Evolutionary conservation across 1,140 invertebrate species (phyloP).

Genomic region (Drosophila biarmipes): DNA sequence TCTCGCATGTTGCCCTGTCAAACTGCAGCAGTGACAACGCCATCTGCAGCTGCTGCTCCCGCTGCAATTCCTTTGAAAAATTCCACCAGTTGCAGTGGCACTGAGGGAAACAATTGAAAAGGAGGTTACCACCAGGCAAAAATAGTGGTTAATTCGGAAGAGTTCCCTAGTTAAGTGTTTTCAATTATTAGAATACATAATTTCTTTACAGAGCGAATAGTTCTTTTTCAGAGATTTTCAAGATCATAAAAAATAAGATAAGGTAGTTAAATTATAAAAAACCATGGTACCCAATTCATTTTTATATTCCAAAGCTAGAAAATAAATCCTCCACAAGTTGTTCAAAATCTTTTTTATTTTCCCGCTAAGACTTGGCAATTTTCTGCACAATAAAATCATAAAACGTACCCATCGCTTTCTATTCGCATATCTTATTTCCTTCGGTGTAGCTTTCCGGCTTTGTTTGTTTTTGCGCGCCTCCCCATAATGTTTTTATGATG

Average conservation of each 20-base stretch:
- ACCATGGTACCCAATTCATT: no score
- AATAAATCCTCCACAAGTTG: no score
- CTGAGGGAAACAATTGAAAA: constrained; percentile 14
- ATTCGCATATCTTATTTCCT: constrained; percentile 4
- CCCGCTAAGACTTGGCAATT: background rate
- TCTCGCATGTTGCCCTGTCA: constrained; percentile 82
- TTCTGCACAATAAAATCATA: background rate
- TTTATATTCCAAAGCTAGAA: no score
- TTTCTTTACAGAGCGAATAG: no score
- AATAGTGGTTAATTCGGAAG: background rate
- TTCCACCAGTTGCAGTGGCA: constrained; percentile 63
- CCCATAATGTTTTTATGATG: constrained; percentile 81
- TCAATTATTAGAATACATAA: no score
- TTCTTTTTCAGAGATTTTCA: no score
- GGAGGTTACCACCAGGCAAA: background rate
- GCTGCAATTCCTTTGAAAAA: constrained; percentile 77
- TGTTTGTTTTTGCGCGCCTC: constrained; percentile 67
- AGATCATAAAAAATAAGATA: no score
- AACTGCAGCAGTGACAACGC: constrained; percentile 68
- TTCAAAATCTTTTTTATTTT: background rate
- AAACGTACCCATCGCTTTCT: background rate
- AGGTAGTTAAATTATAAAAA: no score
- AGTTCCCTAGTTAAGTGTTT: no score
- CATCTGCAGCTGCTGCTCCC: constrained; percentile 67
- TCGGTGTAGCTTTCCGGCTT: constrained; percentile 24